Evolutionary conservation across 1,140 invertebrate genomes (phyloP).

Genomic region (Brachionus rubens): DNA sequence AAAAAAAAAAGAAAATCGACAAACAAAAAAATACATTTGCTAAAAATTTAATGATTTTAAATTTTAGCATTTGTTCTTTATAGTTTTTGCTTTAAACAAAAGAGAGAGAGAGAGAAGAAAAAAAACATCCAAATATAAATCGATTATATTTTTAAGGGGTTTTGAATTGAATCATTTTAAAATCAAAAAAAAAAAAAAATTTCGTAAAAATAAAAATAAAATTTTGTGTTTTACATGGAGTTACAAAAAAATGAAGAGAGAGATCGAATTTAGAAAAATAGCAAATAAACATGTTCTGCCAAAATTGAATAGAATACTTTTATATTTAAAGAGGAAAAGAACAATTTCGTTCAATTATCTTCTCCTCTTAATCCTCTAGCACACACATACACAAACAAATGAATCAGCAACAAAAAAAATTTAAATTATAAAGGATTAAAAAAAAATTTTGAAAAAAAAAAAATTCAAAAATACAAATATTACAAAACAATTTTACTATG

Average conservation of each 20-base stretch:
- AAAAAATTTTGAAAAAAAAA: too few species aligned
- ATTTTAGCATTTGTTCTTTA: conserved; percentile 23
- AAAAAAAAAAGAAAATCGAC: too few species aligned
- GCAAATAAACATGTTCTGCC: too few species aligned
- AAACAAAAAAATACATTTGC: too few species aligned
- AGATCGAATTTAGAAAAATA: too few species aligned
- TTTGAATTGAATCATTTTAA: conserved; percentile 6
- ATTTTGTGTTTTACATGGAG: too few species aligned
- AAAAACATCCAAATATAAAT: conserved; percentile 10
- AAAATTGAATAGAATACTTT: too few species aligned
- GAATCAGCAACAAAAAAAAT: conserved; percentile 16
- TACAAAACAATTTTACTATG: conserved; percentile 34
- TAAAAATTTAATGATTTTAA: not conserved
- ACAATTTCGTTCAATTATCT: not conserved
- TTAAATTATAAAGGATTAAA: conserved; percentile 31
- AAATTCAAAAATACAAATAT: conserved; percentile 27
- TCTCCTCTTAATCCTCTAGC: not conserved
- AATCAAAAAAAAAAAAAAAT: not conserved
- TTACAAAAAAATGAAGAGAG: too few species aligned
- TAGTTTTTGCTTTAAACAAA: not conserved
- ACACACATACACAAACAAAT: not conserved
- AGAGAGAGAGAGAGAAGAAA: not conserved
- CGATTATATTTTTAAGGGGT: conserved; percentile 13
- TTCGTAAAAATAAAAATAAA: conserved; percentile 22
- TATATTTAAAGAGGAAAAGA: conserved; percentile 25